Evolutionary conservation across 30 jellyfish, hydroid and myxozoan genomes (phyloP), one percentile per base, ranked within the genome.

Genomic region (Hydractinia echinata): DNA sequence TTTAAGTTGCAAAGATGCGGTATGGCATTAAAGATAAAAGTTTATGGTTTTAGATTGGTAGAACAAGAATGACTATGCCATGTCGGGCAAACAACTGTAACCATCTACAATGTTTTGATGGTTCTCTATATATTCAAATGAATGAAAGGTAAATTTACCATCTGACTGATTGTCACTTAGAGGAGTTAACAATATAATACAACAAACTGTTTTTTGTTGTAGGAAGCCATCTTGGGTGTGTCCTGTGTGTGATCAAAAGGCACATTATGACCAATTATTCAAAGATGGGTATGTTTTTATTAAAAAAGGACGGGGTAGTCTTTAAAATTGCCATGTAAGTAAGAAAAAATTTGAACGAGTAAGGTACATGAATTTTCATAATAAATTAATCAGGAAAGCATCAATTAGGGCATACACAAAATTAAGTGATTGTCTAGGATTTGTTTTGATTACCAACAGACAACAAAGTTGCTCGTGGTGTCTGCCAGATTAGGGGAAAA

Each of bases 201-300:
- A n/a, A 51, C 74, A 6, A 7, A 64, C 39, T 64, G 4, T 54
- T 30, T 10, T 8, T 61, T 72, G 52, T 89, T 79, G 5, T 78
- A 91, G 98, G 61, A 92, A 92, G 61, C 98, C 98, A 5, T 82
- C 86, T 54, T 92, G 98, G 98, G 94, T 92, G 8, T 92, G 98
- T 61, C 98, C 98, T 16, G 98, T 92, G 53, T 92, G 98, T 79
- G 96, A 92, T 77, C 80, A 92, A 73, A 92, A 84, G 70, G 98
- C 98, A 5, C 83, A 68, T 76, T 92, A 85, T 55, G 92, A 87
- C 51, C 91, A 87, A 44, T 83, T 92, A 55, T 78, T 92, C 62
- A 84, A 87, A 55, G 98, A 92, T 69, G 98, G 98, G 97, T 91
- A 51, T n/a, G 96, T 61, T 44, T 50, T 49, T 67, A 55, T 19